Percentiles rank a stretch among this genome's conserved stretches.
phyloP scores from a whole-genome alignment of 2,888 invertebrate genomes.

The Campoletis raptor region DNA sequence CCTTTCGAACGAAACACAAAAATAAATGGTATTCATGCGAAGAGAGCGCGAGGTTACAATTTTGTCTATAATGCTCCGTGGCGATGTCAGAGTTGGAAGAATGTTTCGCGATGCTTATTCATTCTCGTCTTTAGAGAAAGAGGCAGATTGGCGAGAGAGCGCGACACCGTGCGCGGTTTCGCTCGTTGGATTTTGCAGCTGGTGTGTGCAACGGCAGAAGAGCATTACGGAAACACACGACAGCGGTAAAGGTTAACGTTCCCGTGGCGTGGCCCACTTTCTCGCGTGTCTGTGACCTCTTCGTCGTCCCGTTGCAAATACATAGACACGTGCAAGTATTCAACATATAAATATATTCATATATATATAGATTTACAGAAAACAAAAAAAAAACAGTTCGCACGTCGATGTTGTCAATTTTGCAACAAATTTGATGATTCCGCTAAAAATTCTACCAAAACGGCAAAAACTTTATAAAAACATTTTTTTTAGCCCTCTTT shows the following conservation, averaged over 20 bases:
- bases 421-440: not conserved
- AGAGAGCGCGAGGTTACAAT: conserved; percentile 6
- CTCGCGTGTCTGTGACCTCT: conserved; percentile 76
- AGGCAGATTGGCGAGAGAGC: conserved; percentile 15
- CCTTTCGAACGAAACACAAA: not conserved
- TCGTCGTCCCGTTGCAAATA: conserved; percentile 67
- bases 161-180: conserved; percentile 31
- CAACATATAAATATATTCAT: not conserved
- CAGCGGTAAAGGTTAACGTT: conserved; percentile 76
- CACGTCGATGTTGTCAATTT: conserved; percentile 30
- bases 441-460: conserved; percentile 10
- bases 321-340: conserved; percentile 14
- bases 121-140: conserved; percentile 28
- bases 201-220: conserved; percentile 46
- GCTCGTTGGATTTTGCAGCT: conserved; percentile 38
- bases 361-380: not conserved
- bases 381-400: not conserved
- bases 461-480: not conserved
- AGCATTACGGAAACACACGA: conserved; percentile 65
- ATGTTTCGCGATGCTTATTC: conserved; percentile 37
- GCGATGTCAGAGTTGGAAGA: conserved; percentile 21
- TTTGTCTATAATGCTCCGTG: conserved; percentile 37
- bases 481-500: not conserved
- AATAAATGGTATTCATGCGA: not conserved
- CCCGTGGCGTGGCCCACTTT: conserved; percentile 76